Percentiles rank a stretch among this genome's conserved stretches.
Evolutionary conservation across 2,888 invertebrate species (phyloP).

Genomic region (Erebia epiphron): DNA sequence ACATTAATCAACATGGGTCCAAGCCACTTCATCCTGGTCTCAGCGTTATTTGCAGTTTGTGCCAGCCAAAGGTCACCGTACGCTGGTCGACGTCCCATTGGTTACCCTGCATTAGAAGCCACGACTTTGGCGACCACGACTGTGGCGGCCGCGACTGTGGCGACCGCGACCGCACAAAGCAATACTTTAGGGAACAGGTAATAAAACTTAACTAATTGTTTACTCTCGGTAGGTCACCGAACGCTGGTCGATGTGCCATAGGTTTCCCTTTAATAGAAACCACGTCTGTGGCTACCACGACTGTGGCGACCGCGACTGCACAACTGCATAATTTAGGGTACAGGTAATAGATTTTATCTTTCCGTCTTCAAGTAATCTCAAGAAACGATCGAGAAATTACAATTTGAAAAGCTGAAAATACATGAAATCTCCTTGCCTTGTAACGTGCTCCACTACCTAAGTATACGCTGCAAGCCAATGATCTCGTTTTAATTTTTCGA

Average conservation of each 20-base stretch:
- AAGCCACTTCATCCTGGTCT: slow-evolving; percentile 43
- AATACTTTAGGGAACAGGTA: slow-evolving; percentile 51
- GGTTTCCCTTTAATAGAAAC: slow-evolving; percentile 75
- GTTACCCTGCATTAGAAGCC: slow-evolving; percentile 71
- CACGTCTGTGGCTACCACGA: not conserved
- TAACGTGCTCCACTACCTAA: no score
- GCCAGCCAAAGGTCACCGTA: slow-evolving; percentile 83
- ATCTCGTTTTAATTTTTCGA: no score
- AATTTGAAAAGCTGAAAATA: no score
- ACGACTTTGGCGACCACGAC: slow-evolving; percentile 41
- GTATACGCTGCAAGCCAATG: no score
- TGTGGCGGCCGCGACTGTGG: slow-evolving; percentile 24
- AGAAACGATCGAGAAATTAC: no score
- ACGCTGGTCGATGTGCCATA: slow-evolving; percentile 79
- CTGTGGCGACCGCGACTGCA: slow-evolving; percentile 15
- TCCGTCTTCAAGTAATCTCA: not conserved
- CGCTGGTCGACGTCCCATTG: slow-evolving; percentile 79
- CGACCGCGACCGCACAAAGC: slow-evolving; percentile 24
- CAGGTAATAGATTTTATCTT: slow-evolving; percentile 45
- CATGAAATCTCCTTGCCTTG: no score
- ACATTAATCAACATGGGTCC: slow-evolving; percentile 45
- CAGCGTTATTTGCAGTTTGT: slow-evolving; percentile 43
- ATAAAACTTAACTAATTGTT: slow-evolving; percentile 24
- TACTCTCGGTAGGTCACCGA: slow-evolving; percentile 73
- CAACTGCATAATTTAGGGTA: slow-evolving; percentile 45